These are phyloP conservation scores for Drymodes brunneopygia DNA, from an alignment of 2,113 vertebrate genomes.

Conservation along the genomic window DNA sequence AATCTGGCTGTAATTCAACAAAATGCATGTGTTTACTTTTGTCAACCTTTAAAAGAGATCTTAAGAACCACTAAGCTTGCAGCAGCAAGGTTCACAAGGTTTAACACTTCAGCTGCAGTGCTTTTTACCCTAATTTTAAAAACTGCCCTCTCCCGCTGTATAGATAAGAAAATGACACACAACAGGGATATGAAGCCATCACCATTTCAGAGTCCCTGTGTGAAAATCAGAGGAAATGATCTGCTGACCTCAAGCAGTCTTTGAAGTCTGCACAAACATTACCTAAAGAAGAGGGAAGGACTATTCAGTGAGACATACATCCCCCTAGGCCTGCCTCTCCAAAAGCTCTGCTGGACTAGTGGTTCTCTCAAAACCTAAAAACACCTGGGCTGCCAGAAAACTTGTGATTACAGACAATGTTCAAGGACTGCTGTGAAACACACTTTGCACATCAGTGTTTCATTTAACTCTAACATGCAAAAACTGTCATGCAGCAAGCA, in stretches of 20 bases:
- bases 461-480: background rate
- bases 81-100: background rate
- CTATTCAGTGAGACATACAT: background rate
- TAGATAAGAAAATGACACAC: background rate
- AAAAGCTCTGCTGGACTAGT: background rate
- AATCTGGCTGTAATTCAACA: background rate
- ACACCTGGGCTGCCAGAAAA: background rate
- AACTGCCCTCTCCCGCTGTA: background rate
- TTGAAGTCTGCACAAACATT: background rate
- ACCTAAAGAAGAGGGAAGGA: background rate
- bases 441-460: background rate
- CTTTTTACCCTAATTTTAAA: background rate
- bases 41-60: background rate
- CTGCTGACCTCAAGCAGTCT: background rate
- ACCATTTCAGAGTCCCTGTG: background rate
- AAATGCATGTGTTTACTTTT: background rate
- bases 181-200: background rate
- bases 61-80: background rate
- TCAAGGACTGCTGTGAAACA: background rate
- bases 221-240: slow-evolving; percentile 3
- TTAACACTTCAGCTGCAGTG: background rate
- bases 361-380: background rate
- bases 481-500: background rate
- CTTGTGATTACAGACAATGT: background rate
- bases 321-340: background rate